Base-by-base conservation (phyloP, 2,888 invertebrate genomes). In the Atherix ibis region DNA sequence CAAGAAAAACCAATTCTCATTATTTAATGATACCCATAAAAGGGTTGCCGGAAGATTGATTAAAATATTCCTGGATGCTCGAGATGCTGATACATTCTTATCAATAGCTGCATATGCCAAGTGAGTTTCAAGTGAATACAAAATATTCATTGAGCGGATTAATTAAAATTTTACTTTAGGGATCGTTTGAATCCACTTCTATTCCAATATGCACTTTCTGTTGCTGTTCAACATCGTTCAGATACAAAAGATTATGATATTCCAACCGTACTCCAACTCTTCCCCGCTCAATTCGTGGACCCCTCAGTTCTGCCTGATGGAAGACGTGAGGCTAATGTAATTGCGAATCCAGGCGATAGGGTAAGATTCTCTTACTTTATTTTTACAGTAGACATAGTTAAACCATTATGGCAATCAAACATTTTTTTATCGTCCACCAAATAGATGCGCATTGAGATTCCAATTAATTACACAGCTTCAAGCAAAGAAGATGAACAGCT, bases 221-320 rank as follows among this genome's bases (percentile, higher is more conserved):
- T 85, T 6, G 78, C 81, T 1, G 56, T 84, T 14, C 66, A 80
- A 47, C 82, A 83, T 62, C 58, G 61, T 5, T 41, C 41, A 19
- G 59, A 58, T 38, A 57, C 58, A 0, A 35, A 41, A 2, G 31
- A 45, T 29, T 48, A 85, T 14, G 67, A 69, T 32, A 56, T 82
- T 30, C 85, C 85, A 0, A 72, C 80, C 0, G 71, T 87, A 42
- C 71, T 74, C 25, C 78, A 84, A 54, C 66, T 74, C 1, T 84
- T 88, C 56, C 89, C 88, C 0, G 76, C 78, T 50, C 82, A 83
- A 57, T 88, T 80, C 56, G 63, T 87, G 47, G 82, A 83, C 46
- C 72, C 80, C 8, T 70, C 73, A 25, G 69, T 78, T 3, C 76
- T 85, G 51, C 62, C 70, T 2, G 64, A 68, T 32, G 81, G 78